Evolutionary conservation across 2,888 invertebrate genomes (phyloP).

Genomic region (Aleiodes alternator): DNA sequence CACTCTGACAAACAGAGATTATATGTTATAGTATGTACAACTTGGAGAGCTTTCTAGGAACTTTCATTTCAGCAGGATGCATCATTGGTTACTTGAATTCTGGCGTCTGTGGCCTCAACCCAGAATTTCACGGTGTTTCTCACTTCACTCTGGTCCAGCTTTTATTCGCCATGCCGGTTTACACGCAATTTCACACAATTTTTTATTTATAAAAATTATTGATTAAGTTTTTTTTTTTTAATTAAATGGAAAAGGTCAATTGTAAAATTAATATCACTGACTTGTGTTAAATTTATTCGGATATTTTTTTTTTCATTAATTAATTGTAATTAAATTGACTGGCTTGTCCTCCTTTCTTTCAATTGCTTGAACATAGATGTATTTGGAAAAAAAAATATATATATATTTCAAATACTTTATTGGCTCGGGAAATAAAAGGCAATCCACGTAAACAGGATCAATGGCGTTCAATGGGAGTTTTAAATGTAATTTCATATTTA

Average conservation of each 20-base stretch:
- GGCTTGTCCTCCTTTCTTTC: conserved; percentile 3
- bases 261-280: neutral
- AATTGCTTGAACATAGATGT: conserved; percentile 23
- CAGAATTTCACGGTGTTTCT: conserved; percentile 5
- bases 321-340: conserved; percentile 30
- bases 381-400: neutral
- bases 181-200: neutral
- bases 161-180: conserved; percentile 57
- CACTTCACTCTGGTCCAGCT: conserved; percentile 14
- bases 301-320: neutral
- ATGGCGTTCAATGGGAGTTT: conserved; percentile 45
- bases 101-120: too few species aligned
- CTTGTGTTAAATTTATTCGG: conserved; percentile 18
- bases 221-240: neutral
- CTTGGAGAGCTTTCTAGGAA: too few species aligned
- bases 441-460: conserved; percentile 52
- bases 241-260: neutral
- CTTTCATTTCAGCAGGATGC: too few species aligned
- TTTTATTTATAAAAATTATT: too few species aligned
- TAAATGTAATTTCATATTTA: conserved; percentile 30
- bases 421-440: conserved; percentile 1
- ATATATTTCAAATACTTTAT: neutral
- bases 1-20: too few species aligned
- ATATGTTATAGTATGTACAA: too few species aligned
- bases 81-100: too few species aligned